Evolutionary conservation across 2,797 vertebrate species (phyloP), one percentile per base, ranked within the genome.

Genomic region (Gymnothorax reevesii): DNA sequence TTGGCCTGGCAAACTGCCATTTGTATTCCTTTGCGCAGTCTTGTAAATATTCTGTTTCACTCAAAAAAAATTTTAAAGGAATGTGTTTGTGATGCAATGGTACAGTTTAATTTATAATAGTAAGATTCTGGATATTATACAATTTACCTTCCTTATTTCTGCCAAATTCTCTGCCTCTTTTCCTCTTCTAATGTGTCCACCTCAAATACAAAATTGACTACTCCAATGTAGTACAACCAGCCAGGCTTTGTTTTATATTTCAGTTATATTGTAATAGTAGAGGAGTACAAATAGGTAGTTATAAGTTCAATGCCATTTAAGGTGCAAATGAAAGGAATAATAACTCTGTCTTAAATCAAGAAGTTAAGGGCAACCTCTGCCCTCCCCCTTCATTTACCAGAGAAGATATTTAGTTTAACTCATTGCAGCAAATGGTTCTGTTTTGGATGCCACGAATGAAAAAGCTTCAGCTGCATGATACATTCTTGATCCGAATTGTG

Each of bases 381-480:
- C 5, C 12, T 52, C 77, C 20, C 7, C 52, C 77, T 22, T 2
- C 20, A 77, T 33, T 20, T 52, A 75, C n/a, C 10, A 9, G 4
- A 7, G 42, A 33, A 49, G 42, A 77, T 52, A 77, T 42, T 20
- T 52, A 54, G 15, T 80, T 80, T 10, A 80, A 7, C 9, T 80
- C 33, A 33, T 54, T 80, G 77, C 49, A 80, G 77, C 77, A 80
- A 80, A 80, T 80, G 77, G 77, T 80, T 80, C 77, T 17, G 8
- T 80, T 52, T 54, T 80, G 52, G 77, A 80, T 17, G 52, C 77
- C 77, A 80, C 54, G 59, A 83, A 86, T 33, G 54, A 69, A 84
- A 82, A 88, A 52, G 25, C 71, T 84, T 69, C 82, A 83, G 17
- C 12, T 86, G 89, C 91, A 90, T 92, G 88, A 84, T 77, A 27